Percentiles rank a stretch among this genome's conserved stretches.
Evolutionary conservation across 2,113 vertebrate species (phyloP).

Genomic region (Progne subis): DNA sequence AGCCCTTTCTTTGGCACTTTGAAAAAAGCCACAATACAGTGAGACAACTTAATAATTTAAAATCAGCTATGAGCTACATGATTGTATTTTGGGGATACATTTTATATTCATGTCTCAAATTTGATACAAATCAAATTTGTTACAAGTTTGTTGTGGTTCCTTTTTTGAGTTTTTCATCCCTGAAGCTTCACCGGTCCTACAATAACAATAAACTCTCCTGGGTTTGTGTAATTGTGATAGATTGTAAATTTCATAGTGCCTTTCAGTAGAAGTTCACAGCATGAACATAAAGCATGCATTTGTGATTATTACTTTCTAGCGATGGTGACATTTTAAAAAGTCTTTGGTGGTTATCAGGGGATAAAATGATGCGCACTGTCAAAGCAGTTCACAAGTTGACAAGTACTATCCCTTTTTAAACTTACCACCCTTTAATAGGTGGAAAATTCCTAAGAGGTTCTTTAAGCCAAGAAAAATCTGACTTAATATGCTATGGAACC

Average conservation of each 20-base stretch:
- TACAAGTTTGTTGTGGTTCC: not conserved
- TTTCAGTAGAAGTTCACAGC: not conserved
- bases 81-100: not conserved
- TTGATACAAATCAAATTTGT: constrained; percentile 7
- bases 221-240: not conserved
- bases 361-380: not conserved
- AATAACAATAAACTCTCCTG: constrained; percentile 27
- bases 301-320: constrained; percentile 34
- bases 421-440: not conserved
- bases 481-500: not conserved
- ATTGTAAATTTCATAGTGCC: not conserved
- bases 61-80: not conserved
- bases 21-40: not conserved
- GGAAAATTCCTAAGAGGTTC: not conserved
- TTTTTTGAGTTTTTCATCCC: not conserved
- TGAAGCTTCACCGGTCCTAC: constrained; percentile 15
- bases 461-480: not conserved
- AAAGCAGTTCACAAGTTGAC: constrained; percentile 38
- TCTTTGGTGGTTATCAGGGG: not conserved
- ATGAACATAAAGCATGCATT: constrained; percentile 25
- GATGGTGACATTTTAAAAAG: not conserved
- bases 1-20: not conserved
- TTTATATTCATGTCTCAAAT: constrained; percentile 21
- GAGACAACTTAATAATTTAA: not conserved
- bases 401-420: constrained; percentile 5